phyloP scores from a whole-genome alignment of 2,113 vertebrate species.

The Uria aalge region DNA sequence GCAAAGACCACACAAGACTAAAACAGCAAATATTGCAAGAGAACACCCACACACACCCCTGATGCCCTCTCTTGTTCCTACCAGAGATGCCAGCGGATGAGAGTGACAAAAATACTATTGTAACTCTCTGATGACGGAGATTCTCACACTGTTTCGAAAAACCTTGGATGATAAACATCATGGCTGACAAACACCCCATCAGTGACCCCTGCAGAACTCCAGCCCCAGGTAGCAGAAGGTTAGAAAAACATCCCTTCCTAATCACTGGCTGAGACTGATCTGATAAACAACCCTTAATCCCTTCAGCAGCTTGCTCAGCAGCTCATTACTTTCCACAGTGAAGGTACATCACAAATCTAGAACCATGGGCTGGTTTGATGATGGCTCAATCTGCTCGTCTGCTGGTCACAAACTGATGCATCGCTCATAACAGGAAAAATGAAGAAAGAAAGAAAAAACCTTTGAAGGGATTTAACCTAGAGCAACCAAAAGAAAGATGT shows the following conservation, averaged over 20 bases:
- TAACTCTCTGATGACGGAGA: neutral
- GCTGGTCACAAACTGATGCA: neutral
- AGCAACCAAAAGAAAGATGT: neutral
- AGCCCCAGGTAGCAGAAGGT: neutral
- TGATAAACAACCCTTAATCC: neutral
- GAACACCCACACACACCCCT: neutral
- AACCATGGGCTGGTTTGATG: neutral
- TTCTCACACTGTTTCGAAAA: neutral
- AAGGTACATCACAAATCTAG: neutral
- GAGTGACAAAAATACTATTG: neutral
- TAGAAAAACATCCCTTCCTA: conserved; percentile 4
- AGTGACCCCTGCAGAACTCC: neutral
- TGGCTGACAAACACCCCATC: neutral
- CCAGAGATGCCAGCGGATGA: neutral
- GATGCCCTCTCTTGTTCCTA: neutral
- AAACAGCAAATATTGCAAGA: neutral
- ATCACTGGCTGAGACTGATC: neutral
- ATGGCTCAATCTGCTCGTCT: neutral
- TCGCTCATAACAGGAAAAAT: neutral
- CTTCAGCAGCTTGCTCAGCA: neutral
- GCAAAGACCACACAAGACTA: conserved; percentile 32
- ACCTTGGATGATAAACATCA: neutral
- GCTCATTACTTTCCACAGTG: neutral
- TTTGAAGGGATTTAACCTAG: neutral
- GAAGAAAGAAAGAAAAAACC: neutral